A percentile compares a stretch with the other conserved stretches of the same genome.
Evolutionary conservation across 2,797 vertebrate genomes (phyloP).

Genomic region (Coilia nasus): DNA sequence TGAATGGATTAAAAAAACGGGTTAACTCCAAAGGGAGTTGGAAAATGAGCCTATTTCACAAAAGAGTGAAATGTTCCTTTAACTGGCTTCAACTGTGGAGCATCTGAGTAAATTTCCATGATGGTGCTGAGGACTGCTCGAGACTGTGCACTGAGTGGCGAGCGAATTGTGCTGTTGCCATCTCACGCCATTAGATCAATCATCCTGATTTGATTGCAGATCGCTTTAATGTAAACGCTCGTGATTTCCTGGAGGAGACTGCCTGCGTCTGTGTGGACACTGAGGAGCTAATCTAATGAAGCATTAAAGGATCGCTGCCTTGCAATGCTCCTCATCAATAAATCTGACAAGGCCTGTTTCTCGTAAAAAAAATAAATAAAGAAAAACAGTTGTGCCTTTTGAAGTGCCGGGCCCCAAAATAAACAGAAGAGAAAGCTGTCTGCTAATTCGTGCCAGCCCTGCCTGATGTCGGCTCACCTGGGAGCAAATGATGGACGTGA

Average conservation of each 20-base stretch:
- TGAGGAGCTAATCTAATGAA: neutral
- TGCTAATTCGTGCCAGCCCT: neutral
- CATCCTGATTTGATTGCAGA: neutral
- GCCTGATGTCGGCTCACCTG: neutral
- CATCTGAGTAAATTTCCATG: constrained; percentile 21
- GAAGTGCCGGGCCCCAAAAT: neutral
- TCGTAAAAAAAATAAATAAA: neutral
- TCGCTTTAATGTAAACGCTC: constrained; percentile 12
- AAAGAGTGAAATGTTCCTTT: too few species aligned
- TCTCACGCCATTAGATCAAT: constrained; percentile 5
- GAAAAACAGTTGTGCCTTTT: neutral
- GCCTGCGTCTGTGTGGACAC: neutral
- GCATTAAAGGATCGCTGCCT: neutral
- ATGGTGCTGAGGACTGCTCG: neutral
- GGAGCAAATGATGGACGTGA: neutral
- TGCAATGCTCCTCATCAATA: neutral
- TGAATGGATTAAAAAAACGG: too few species aligned
- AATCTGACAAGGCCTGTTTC: neutral
- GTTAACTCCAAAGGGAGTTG: too few species aligned
- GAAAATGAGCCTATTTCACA: too few species aligned
- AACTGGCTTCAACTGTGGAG: constrained; percentile 9
- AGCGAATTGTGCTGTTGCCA: neutral
- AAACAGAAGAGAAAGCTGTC: neutral
- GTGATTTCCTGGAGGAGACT: neutral
- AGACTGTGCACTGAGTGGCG: neutral